These are phyloP conservation scores for Xylota sylvarum DNA, from an alignment of 2,888 invertebrate species.

Conservation along the genomic window DNA sequence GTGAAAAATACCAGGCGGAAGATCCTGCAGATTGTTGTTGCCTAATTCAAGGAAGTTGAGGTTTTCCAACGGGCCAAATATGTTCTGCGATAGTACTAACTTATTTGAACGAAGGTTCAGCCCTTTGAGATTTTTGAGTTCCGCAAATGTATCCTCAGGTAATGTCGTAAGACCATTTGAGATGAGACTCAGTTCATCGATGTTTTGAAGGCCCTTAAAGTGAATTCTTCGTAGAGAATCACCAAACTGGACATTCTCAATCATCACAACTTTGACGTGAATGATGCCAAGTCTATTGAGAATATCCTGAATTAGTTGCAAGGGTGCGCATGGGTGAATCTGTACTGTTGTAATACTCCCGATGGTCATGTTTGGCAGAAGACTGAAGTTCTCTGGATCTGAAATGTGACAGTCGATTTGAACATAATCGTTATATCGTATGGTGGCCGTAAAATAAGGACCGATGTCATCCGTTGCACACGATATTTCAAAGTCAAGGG, in stretches of 20 bases:
- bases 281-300: constrained; percentile 82
- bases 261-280: constrained; percentile 85
- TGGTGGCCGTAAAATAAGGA: constrained; percentile 80
- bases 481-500: constrained; percentile 82
- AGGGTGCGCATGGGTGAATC: constrained; percentile 82
- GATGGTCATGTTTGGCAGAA: constrained; percentile 82
- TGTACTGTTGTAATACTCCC: constrained; percentile 81
- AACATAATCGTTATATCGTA: constrained; percentile 80
- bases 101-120: constrained; percentile 88
- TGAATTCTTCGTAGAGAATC: constrained; percentile 87
- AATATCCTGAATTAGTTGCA: constrained; percentile 84
- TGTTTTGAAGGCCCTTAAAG: constrained; percentile 86
- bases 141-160: constrained; percentile 87
- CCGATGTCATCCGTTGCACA: constrained; percentile 81
- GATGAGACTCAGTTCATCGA: constrained; percentile 87
- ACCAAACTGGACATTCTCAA: constrained; percentile 85
- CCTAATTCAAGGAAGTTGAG: constrained; percentile 88
- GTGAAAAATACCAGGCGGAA: constrained; percentile 88
- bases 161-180: constrained; percentile 88
- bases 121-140: constrained; percentile 87
- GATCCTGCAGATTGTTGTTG: constrained; percentile 87
- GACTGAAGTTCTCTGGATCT: constrained; percentile 81
- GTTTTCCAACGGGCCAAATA: constrained; percentile 86
- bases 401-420: constrained; percentile 83
- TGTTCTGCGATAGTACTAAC: constrained; percentile 86